These are phyloP conservation scores for Habropoda laboriosa DNA, from an alignment of 1,140 invertebrate species.

Conservation along the genomic window DNA sequence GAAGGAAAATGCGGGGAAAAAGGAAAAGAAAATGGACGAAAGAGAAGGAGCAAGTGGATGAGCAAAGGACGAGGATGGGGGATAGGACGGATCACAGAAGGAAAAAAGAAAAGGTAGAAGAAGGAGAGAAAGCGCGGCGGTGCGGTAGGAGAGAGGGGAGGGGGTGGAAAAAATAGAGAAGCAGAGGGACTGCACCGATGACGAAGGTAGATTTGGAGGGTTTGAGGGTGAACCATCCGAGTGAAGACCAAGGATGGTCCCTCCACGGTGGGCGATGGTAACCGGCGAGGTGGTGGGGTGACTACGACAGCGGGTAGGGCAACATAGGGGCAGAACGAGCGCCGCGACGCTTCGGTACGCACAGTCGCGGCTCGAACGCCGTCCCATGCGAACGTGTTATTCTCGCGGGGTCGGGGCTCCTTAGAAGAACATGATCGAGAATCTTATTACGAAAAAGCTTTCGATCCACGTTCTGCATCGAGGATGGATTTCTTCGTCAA, in stretches of 20 bases:
- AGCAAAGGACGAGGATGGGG: constrained; percentile 4
- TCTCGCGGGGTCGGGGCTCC: constrained; percentile 44
- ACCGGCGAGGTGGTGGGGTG: constrained; percentile 60
- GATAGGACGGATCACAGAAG: background rate
- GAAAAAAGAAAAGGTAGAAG: background rate
- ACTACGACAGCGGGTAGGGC: constrained; percentile 72
- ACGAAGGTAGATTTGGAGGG: constrained; percentile 58
- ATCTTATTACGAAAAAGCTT: background rate
- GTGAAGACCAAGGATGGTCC: constrained; percentile 55
- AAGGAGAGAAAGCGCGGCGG: background rate
- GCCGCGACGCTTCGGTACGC: constrained; percentile 76
- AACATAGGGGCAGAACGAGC: constrained; percentile 77
- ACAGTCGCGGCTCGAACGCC: constrained; percentile 80
- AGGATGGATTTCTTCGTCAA: background rate
- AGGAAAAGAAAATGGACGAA: background rate
- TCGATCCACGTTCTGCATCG: background rate
- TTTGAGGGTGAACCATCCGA: constrained; percentile 63
- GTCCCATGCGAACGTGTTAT: constrained; percentile 72
- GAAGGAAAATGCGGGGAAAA: too few relatives aligned
- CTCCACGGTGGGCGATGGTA: constrained; percentile 49
- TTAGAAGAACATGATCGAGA: background rate
- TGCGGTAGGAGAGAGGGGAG: background rate
- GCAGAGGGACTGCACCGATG: constrained; percentile 34
- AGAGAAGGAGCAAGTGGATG: background rate
- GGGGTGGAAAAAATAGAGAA: constrained; percentile 20